Conservation (phyloP, 2,888 invertebrate species). For the Dasysyrphus tricinctus region DNA sequence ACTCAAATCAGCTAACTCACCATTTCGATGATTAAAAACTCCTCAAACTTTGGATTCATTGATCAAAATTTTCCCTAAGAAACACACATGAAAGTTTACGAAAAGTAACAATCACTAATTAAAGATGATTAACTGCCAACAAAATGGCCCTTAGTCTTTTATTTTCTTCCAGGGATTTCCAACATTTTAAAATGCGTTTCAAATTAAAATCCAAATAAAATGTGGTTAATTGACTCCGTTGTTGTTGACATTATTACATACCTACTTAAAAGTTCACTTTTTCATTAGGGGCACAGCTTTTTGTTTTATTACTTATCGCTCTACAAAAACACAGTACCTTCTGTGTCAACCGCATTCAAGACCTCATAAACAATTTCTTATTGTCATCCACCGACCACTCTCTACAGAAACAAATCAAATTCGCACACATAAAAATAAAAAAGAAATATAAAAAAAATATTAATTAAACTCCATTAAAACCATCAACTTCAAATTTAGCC, state of each 20-base stretch:
- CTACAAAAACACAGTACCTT: slow-evolving; percentile 12
- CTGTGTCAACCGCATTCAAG: background rate
- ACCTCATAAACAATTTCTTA: slow-evolving; percentile 5
- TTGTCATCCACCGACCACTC: background rate
- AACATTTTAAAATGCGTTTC: background rate
- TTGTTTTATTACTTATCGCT: slow-evolving; percentile 23
- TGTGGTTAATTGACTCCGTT: slow-evolving; percentile 52
- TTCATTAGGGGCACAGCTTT: background rate
- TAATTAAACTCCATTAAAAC: slow-evolving; percentile 53
- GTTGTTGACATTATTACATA: slow-evolving; percentile 21
- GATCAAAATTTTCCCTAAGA: too few species aligned
- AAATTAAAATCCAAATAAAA: slow-evolving; percentile 10
- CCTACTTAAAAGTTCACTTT: slow-evolving; percentile 29
- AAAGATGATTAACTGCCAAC: too few species aligned
- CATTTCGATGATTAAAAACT: too few species aligned
- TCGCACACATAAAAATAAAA: slow-evolving; percentile 15
- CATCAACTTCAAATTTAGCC: slow-evolving; percentile 32
- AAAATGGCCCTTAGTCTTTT: too few species aligned
- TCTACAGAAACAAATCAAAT: background rate
- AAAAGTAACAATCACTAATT: too few species aligned
- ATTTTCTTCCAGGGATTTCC: too few species aligned
- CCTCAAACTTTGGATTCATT: too few species aligned
- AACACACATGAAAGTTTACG: too few species aligned
- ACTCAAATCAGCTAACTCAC: too few species aligned
- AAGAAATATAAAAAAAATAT: slow-evolving; percentile 1